A percentile compares a stretch with the other conserved stretches of the same genome.
Evolutionary conservation across 2,113 vertebrate species (phyloP).

Genomic region (Gymnarchus niloticus): DNA sequence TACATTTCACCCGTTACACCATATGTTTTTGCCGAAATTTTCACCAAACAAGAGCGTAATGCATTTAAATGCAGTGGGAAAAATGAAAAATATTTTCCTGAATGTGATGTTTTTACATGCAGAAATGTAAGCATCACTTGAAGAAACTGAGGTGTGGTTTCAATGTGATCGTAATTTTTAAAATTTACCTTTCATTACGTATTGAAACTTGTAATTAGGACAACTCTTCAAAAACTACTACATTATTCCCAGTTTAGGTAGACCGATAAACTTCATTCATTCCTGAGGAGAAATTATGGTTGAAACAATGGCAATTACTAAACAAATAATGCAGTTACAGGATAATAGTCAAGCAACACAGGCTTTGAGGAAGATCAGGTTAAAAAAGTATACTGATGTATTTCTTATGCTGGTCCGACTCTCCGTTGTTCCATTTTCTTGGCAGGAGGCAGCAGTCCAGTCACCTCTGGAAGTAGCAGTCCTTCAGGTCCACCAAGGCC

Average conservation of each 20-base stretch:
- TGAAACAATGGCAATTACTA: background rate
- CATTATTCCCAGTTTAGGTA: background rate
- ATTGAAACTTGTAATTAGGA: background rate
- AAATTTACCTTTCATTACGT: background rate
- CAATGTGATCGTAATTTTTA: background rate
- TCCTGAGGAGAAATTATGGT: background rate
- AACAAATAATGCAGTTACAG: background rate
- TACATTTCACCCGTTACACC: background rate
- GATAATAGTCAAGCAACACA: background rate
- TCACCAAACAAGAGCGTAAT: background rate
- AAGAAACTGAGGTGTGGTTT: background rate
- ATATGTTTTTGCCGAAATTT: background rate
- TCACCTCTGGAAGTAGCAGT: constrained; percentile 18
- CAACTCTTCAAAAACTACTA: background rate
- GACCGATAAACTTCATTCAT: background rate
- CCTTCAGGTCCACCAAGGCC: constrained; percentile 35
- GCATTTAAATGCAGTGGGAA: background rate
- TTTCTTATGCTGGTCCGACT: no score
- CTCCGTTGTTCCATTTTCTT: background rate
- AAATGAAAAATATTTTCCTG: background rate
- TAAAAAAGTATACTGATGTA: background rate
- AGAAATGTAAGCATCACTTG: background rate
- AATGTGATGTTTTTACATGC: background rate
- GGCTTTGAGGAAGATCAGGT: background rate
- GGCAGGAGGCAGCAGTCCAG: constrained; percentile 15